Evolutionary conservation across 2,797 vertebrate species (phyloP).

Genomic region (Rhinichthys osculus): DNA sequence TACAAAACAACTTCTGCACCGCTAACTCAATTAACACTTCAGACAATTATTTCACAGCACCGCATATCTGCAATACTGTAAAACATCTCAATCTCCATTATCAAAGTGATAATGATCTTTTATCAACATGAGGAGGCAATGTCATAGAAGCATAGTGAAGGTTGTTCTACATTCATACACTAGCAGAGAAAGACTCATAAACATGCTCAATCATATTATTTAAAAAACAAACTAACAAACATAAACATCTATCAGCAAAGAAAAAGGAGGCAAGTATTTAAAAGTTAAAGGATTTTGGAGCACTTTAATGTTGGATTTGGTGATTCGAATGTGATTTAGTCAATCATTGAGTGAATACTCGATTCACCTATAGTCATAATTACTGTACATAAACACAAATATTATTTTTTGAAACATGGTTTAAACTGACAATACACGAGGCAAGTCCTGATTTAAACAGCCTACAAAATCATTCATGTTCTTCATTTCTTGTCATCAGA

Average conservation of each 20-base stretch:
- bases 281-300: not conserved
- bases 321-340: conserved; percentile 15
- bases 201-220: not conserved
- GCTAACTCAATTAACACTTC: conserved; percentile 16
- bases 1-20: conserved; percentile 18
- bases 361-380: conserved; percentile 22
- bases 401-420: not conserved
- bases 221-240: too few relatives aligned
- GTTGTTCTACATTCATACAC: not conserved
- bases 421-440: not conserved
- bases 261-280: not conserved
- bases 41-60: conserved; percentile 16
- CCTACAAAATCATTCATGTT: not conserved
- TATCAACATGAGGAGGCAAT: not conserved
- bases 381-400: not conserved
- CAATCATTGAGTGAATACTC: not conserved
- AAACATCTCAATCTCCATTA: not conserved
- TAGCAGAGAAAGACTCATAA: not conserved
- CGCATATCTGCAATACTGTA: conserved; percentile 1
- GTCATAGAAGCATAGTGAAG: not conserved
- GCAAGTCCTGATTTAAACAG: not conserved
- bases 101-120: conserved; percentile 12
- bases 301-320: conserved; percentile 17
- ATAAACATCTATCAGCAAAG: not conserved
- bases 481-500: not conserved